Evolutionary conservation across 2,113 vertebrate species (phyloP).

Genomic region (Spermophilus dauricus): DNA sequence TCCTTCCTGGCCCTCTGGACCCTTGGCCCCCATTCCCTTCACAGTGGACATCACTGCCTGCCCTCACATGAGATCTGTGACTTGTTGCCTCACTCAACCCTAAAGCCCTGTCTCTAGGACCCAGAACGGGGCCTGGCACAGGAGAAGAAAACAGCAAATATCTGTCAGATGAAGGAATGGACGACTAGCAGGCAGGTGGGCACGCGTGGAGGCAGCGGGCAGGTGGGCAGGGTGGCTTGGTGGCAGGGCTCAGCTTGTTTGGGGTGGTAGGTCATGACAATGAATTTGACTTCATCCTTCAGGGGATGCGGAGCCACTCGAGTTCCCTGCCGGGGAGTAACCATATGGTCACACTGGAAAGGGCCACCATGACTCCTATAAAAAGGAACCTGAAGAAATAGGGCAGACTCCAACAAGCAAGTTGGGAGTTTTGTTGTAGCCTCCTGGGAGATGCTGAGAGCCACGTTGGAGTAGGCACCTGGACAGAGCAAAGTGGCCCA

Average conservation of each 20-base stretch:
- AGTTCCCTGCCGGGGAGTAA: neutral
- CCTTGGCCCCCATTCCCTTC: neutral
- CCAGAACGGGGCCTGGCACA: too few species aligned
- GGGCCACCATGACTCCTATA: neutral
- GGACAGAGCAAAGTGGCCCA: neutral
- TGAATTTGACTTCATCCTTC: neutral
- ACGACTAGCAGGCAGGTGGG: fast-evolving
- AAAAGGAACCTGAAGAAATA: neutral
- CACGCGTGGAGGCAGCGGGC: fast-evolving
- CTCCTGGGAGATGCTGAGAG: neutral
- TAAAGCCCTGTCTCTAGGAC: neutral
- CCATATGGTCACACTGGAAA: neutral
- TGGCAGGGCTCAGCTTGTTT: too few species aligned
- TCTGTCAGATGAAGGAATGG: fast-evolving
- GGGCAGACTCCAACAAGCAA: neutral
- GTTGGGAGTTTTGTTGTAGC: neutral
- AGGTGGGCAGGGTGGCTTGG: neutral
- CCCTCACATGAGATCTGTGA: neutral
- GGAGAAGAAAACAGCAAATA: too few species aligned
- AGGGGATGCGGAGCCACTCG: neutral
- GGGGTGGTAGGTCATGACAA: too few species aligned
- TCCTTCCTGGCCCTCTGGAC: neutral
- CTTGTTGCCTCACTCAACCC: neutral
- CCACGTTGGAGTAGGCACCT: fast-evolving
- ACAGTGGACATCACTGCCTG: fast-evolving